Evolutionary conservation across 2,797 vertebrate genomes (phyloP).

Genomic region (Adrianichthys oophorus): DNA sequence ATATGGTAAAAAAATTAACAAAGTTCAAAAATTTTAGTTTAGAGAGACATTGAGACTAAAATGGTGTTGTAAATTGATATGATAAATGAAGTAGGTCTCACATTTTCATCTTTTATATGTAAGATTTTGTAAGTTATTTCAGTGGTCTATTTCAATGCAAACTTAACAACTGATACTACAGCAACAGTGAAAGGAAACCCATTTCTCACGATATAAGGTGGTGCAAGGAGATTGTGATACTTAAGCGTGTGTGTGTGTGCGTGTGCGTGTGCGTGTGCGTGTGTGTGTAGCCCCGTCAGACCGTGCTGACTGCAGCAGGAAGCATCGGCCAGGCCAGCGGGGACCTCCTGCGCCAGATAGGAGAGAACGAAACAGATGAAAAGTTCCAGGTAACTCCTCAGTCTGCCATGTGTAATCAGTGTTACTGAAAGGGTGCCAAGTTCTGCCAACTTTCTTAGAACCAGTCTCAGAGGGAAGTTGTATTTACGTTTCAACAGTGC

Average conservation of each 20-base stretch:
- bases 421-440: background rate
- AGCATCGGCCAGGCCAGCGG: slow-evolving; percentile 98
- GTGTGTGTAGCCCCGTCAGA: slow-evolving; percentile 88
- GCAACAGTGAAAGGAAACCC: background rate
- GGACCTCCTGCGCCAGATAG: slow-evolving; percentile 94
- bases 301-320: slow-evolving; percentile 94
- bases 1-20: no score
- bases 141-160: background rate
- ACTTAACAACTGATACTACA: background rate
- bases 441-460: no score
- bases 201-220: slow-evolving; percentile 4
- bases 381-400: slow-evolving; percentile 87
- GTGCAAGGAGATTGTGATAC: background rate
- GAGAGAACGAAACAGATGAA: slow-evolving; percentile 94
- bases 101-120: no score
- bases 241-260: slow-evolving; percentile 9
- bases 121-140: background rate
- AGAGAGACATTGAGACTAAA: no score
- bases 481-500: background rate
- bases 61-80: no score
- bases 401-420: slow-evolving; percentile 14
- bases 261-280: slow-evolving; percentile 12
- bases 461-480: background rate
- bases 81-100: no score
- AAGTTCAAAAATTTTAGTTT: no score